Percentiles rank a stretch among this genome's conserved stretches.
Conservation (phyloP, 2,888 invertebrate species). For the Brachyptera putata region DNA sequence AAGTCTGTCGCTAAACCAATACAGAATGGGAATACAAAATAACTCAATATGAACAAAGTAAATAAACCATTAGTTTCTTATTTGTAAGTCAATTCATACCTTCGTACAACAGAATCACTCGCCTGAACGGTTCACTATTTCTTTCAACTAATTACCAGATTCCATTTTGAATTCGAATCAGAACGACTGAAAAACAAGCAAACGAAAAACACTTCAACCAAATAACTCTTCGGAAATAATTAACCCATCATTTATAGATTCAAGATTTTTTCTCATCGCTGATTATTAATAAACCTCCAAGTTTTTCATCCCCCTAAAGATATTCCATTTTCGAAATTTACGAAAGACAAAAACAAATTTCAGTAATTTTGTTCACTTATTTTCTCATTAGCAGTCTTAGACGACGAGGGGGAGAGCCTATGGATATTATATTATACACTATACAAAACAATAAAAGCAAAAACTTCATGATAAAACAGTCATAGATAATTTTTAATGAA, state of each 20-base stretch:
- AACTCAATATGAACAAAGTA: no score
- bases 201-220: conserved; percentile 14
- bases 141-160: no score
- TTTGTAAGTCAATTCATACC: no score
- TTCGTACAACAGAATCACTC: no score
- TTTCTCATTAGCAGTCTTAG: conserved; percentile 28
- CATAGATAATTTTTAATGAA: conserved; percentile 3
- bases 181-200: conserved; percentile 13
- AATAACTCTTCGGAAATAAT: conserved; percentile 10
- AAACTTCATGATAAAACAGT: background rate
- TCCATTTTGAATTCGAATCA: no score
- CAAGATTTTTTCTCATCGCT: conserved; percentile 12
- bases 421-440: conserved; percentile 16
- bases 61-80: no score
- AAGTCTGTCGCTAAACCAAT: no score
- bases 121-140: no score
- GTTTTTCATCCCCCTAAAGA: conserved; percentile 10
- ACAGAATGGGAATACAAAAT: no score
- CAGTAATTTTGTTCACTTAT: conserved; percentile 30
- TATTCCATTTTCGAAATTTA: conserved; percentile 22
- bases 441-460: conserved; percentile 12
- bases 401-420: conserved; percentile 23
- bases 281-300: conserved; percentile 15
- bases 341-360: conserved; percentile 27
- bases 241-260: conserved; percentile 20